Conservation (phyloP, 2,113 vertebrate genomes). For the Hyperoodon ampullatus region DNA sequence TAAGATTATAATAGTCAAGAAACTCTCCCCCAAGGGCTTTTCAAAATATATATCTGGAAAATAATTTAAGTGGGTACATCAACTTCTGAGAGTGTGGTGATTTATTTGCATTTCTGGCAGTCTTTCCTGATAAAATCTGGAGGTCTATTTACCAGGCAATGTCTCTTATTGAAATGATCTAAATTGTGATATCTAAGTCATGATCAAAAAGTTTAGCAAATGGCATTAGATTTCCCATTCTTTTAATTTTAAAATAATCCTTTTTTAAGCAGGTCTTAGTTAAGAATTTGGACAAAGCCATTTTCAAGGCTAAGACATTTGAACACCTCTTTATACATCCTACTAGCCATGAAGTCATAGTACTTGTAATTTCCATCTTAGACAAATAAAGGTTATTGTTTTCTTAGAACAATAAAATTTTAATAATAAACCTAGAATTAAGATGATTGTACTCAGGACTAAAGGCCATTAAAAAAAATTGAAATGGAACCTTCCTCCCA, state of each 20-base stretch:
- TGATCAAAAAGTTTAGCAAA: background rate
- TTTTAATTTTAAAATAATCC: background rate
- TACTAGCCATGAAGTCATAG: background rate
- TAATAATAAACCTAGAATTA: slow-evolving; percentile 44
- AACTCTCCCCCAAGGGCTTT: background rate
- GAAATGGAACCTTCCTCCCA: background rate
- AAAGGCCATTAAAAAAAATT: background rate
- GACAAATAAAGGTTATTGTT: slow-evolving; percentile 41
- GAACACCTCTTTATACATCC: background rate
- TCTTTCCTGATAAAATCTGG: slow-evolving; percentile 2
- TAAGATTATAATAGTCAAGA: background rate
- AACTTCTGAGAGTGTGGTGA: background rate
- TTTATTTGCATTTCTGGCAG: background rate
- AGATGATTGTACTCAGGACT: background rate
- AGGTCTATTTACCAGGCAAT: background rate
- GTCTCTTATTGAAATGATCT: background rate
- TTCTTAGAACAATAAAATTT: slow-evolving; percentile 34
- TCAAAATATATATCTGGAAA: slow-evolving; percentile 40
- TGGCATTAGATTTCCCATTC: slow-evolving; percentile 11
- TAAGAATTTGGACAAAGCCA: background rate
- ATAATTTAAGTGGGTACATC: background rate
- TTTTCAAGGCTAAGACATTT: slow-evolving; percentile 32
- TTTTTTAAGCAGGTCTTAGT: background rate
- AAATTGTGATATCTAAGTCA: background rate
- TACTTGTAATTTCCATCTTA: background rate